Evolutionary conservation across 2,113 vertebrate genomes (phyloP), one percentile per base, ranked within the genome.

Genomic region (Alethe castanea): DNA sequence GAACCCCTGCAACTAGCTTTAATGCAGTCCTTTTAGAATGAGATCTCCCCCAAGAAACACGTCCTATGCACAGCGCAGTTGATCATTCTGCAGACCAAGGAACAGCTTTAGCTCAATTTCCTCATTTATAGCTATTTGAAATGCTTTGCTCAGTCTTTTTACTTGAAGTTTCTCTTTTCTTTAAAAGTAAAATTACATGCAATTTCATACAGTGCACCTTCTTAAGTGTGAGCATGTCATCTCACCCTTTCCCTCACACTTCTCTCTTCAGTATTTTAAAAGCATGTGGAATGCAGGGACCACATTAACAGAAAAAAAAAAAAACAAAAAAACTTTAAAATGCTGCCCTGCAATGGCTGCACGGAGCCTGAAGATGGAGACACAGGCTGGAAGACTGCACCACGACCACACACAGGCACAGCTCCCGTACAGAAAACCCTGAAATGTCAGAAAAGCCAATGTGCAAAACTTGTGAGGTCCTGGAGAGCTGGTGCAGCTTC

Each of bases 321-420:
- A 67, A 52, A 31, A 28, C 22, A 8, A 31, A 28, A n/a, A 8
- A n/a, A 2, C 60, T 28, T 3, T 6, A n/a, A 9, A 54, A 42
- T 12, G 29, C 44, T 26, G 23, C 2, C 3, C 3, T 96, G 98
- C 93, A 97, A 76, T 90, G 65, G 24, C 85, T 28, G 13, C n/a
- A 19, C 0, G 5, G 28, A 84, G 77, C 98, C 98, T 98, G 97
- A 91, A 98, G 98, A 88, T 97, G 98, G 98, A 96, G 96, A 97
- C 98, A 98, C 40, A 98, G 98, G 96, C 98, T 97, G 19, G 12
- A 33, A 60, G 90, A 94, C 95, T 4, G 15, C 56, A 36, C 45
- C 8, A 29, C 7, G 25, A 45, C 28, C 90, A 29, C 4, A 78
- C 35, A 57, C 54, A 92, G 45, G 22, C 74, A 74, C 5, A 61